These are phyloP conservation scores for Pyrocoelia pectoralis DNA, from an alignment of 2,888 invertebrate species.

Conservation along the genomic window DNA sequence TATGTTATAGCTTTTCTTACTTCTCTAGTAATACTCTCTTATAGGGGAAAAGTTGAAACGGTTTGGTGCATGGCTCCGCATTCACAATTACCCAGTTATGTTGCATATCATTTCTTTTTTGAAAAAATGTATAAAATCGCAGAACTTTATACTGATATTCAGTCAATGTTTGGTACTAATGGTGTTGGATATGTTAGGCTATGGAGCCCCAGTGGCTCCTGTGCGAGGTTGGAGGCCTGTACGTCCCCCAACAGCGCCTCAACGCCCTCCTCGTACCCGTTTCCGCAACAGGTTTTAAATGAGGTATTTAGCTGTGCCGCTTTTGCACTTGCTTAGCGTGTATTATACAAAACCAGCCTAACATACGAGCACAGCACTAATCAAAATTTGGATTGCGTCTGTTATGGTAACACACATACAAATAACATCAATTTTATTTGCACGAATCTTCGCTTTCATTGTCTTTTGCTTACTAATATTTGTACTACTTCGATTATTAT, in stretches of 20 bases:
- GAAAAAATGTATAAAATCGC: too few species aligned
- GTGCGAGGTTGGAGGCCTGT: conserved; percentile 65
- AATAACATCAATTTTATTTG: conserved; percentile 1
- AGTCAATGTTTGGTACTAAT: conserved; percentile 19
- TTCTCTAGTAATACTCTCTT: too few species aligned
- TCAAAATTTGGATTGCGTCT: conserved; percentile 8
- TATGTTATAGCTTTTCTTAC: too few species aligned
- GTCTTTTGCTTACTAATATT: neutral
- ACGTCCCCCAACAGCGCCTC: conserved; percentile 66
- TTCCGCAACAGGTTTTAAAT: conserved; percentile 34
- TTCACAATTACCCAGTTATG: too few species aligned
- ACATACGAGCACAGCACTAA: conserved; percentile 36
- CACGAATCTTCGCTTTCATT: conserved; percentile 13
- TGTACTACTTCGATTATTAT: neutral
- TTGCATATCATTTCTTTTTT: too few species aligned
- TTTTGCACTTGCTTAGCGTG: conserved; percentile 35
- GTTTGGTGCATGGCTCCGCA: too few species aligned
- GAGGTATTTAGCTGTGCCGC: conserved; percentile 40
- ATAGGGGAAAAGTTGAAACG: too few species aligned
- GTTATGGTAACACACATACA: conserved; percentile 4
- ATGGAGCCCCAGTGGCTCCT: conserved; percentile 53
- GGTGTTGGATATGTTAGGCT: conserved; percentile 47
- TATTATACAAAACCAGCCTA: conserved; percentile 29
- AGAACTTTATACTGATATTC: neutral
- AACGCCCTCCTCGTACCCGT: conserved; percentile 66